phyloP scores from a whole-genome alignment of 2,797 vertebrate genomes.

The Melanotaenia parkinsoni region DNA sequence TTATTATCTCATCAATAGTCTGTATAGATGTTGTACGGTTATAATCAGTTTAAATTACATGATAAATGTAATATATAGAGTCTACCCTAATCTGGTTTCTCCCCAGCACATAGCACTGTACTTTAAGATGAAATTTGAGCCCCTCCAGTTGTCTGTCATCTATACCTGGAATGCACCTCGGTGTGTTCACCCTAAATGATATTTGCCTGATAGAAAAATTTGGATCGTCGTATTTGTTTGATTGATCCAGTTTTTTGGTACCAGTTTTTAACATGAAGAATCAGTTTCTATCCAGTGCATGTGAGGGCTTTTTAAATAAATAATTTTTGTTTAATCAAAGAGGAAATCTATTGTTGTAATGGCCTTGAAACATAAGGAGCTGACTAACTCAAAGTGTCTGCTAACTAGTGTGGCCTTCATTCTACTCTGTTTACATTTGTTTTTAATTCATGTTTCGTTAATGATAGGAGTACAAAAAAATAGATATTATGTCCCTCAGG shows the following conservation, averaged over 20 bases:
- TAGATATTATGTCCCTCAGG: neutral
- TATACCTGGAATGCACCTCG: slow-evolving; percentile 48
- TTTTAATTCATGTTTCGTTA: neutral
- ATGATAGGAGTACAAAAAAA: neutral
- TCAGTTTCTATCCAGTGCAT: slow-evolving; percentile 43
- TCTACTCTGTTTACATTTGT: slow-evolving; percentile 26
- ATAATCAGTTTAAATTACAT: neutral
- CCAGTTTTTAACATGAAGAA: slow-evolving; percentile 26
- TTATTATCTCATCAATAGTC: neutral
- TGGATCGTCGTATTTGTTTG: slow-evolving; percentile 47
- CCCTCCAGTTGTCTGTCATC: slow-evolving; percentile 38
- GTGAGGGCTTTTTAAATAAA: slow-evolving; percentile 19
- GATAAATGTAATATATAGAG: neutral
- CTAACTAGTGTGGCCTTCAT: neutral
- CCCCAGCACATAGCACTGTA: neutral
- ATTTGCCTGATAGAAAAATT: slow-evolving; percentile 28
- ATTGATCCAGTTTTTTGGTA: slow-evolving; percentile 48
- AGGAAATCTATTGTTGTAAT: slow-evolving; percentile 34
- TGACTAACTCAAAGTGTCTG: slow-evolving; percentile 14
- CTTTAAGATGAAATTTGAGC: slow-evolving; percentile 29
- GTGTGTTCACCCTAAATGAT: slow-evolving; percentile 57
- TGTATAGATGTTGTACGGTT: neutral
- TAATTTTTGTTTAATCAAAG: slow-evolving; percentile 56
- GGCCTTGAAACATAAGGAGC: slow-evolving; percentile 39
- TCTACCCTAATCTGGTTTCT: neutral